Evolutionary conservation across 2,888 invertebrate species (phyloP).

Genomic region (Lagria hirta): DNA sequence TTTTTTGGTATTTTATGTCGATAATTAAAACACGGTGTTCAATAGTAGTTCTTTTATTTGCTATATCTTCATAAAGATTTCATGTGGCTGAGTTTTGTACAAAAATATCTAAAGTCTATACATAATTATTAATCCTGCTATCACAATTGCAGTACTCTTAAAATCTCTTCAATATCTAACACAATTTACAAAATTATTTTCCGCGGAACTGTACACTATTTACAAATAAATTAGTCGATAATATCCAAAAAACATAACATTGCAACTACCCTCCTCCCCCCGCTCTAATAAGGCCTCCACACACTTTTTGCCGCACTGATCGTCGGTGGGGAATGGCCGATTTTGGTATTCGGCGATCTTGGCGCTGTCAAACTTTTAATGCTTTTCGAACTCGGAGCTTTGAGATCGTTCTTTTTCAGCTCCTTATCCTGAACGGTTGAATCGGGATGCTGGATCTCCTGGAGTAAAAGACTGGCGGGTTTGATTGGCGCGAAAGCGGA

Average conservation of each 20-base stretch:
- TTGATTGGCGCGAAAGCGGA: conserved; percentile 73
- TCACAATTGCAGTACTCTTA: conserved; percentile 50
- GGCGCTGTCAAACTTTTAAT: conserved; percentile 53
- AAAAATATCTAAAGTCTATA: conserved; percentile 52
- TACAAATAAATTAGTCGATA: conserved; percentile 21
- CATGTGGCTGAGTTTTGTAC: conserved; percentile 42
- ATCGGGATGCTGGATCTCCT: conserved; percentile 61
- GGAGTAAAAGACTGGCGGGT: conserved; percentile 61
- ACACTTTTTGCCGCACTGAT: conserved; percentile 67
- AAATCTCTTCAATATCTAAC: conserved; percentile 44
- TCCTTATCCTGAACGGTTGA: conserved; percentile 60
- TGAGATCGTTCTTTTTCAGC: conserved; percentile 57
- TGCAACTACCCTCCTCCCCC: conserved; percentile 7
- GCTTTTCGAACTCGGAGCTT: conserved; percentile 62
- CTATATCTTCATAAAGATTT: conserved; percentile 18
- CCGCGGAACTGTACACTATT: conserved; percentile 7
- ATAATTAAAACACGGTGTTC: conserved; percentile 9
- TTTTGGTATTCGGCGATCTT: conserved; percentile 58
- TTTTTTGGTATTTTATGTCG: too few species aligned
- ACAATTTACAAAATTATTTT: conserved; percentile 27
- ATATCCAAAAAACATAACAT: conserved; percentile 20
- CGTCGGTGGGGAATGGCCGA: conserved; percentile 45
- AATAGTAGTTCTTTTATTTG: conserved; percentile 34
- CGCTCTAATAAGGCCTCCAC: conserved; percentile 70
- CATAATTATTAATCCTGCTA: conserved; percentile 45